Conservation (phyloP, 2,797 vertebrate genomes). For the Ciconia nigra region DNA sequence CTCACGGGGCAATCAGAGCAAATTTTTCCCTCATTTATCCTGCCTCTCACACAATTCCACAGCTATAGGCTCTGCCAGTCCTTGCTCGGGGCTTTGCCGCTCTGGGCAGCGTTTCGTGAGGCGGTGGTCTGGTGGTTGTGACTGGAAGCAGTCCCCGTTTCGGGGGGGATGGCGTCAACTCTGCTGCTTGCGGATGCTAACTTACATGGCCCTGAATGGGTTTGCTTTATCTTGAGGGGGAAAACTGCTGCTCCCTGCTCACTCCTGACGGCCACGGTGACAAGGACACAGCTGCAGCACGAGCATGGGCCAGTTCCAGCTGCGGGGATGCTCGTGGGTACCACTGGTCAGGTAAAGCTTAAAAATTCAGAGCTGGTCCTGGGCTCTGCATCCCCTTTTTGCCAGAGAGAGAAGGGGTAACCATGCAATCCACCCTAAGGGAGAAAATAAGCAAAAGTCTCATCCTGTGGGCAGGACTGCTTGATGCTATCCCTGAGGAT, state of each 20-base stretch:
- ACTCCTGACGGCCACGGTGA: neutral
- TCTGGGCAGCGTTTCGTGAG: neutral
- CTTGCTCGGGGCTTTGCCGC: neutral
- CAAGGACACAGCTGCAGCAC: neutral
- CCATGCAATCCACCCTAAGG: neutral
- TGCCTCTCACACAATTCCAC: neutral
- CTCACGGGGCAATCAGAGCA: accelerated
- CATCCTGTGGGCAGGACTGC: neutral
- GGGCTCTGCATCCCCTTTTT: neutral
- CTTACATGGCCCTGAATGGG: accelerated
- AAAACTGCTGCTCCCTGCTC: neutral
- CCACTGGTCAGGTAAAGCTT: accelerated
- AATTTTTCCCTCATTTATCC: neutral
- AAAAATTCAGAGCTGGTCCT: neutral
- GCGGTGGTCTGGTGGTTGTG: neutral
- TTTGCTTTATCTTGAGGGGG: neutral
- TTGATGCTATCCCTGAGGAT: neutral
- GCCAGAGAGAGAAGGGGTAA: neutral
- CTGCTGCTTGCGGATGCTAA: neutral
- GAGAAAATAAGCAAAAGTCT: neutral
- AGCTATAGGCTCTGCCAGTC: neutral
- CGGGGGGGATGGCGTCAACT: accelerated
- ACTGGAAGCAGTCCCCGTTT: neutral
- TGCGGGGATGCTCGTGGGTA: neutral
- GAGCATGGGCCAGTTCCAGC: neutral